Conservation (phyloP, 2,797 vertebrate genomes). For the Schizopygopsis malacanthus region DNA sequence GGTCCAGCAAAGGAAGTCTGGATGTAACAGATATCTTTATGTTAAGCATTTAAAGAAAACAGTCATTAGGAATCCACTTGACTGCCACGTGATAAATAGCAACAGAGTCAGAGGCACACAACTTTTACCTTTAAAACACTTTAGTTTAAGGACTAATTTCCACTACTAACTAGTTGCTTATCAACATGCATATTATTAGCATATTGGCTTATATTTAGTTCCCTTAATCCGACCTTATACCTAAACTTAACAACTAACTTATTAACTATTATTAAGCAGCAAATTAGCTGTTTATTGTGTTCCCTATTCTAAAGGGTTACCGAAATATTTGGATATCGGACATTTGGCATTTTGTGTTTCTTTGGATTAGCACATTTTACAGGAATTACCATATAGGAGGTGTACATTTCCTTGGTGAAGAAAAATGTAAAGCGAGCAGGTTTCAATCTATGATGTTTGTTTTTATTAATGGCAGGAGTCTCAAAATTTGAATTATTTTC, state of each 20-base stretch:
- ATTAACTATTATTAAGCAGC: background rate
- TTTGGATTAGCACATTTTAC: background rate
- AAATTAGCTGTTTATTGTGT: background rate
- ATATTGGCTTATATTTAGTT: background rate
- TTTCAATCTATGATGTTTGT: background rate
- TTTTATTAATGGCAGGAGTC: background rate
- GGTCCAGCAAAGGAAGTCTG: background rate
- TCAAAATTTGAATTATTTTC: background rate
- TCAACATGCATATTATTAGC: too few relatives aligned
- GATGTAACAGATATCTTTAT: slow-evolving; percentile 1
- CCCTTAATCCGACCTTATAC: background rate
- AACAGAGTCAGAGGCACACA: background rate
- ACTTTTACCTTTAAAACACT: background rate
- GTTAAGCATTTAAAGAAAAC: background rate
- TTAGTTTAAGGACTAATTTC: too few relatives aligned
- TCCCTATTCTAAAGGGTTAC: too few relatives aligned
- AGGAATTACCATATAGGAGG: background rate
- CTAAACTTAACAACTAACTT: background rate
- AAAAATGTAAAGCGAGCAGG: background rate
- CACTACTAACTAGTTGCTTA: too few relatives aligned
- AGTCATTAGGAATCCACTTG: background rate
- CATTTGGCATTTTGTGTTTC: too few relatives aligned
- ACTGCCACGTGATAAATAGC: background rate
- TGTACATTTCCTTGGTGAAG: background rate
- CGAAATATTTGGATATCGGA: background rate